Percentiles rank a stretch among this genome's conserved stretches.
These are phyloP conservation scores for Zosterops lateralis DNA, from an alignment of 2,113 vertebrate genomes.

Conservation along the genomic window DNA sequence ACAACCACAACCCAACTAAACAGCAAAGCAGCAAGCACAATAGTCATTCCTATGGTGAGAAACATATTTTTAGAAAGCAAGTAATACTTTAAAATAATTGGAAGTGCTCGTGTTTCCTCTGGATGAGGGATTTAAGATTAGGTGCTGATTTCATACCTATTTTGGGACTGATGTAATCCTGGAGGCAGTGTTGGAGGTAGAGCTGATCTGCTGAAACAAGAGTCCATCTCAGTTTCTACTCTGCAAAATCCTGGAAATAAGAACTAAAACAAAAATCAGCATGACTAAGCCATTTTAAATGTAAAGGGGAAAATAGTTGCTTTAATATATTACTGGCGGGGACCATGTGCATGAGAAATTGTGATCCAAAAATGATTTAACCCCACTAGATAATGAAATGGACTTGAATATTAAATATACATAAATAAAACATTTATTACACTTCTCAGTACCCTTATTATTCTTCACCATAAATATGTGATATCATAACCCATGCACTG, in stretches of 20 bases:
- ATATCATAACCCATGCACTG: constrained; percentile 78
- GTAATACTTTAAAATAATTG: constrained; percentile 59
- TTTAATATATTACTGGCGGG: constrained; percentile 41
- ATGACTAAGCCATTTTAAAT: constrained; percentile 70
- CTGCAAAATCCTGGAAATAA: constrained; percentile 48
- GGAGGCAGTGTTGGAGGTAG: not conserved
- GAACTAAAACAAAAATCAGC: constrained; percentile 23
- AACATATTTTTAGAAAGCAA: constrained; percentile 54
- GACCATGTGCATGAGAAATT: constrained; percentile 36
- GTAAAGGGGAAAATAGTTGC: constrained; percentile 50
- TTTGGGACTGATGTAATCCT: constrained; percentile 35
- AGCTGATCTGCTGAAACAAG: not conserved
- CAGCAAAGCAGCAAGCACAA: not conserved
- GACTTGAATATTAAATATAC: constrained; percentile 72
- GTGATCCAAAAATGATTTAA: constrained; percentile 63
- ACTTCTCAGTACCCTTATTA: constrained; percentile 58
- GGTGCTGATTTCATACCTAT: constrained; percentile 47
- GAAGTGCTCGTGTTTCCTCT: constrained; percentile 60
- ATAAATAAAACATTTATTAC: constrained; percentile 75
- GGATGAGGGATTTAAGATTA: constrained; percentile 34
- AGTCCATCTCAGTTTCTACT: not conserved
- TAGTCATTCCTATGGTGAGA: constrained; percentile 51
- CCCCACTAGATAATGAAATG: constrained; percentile 70
- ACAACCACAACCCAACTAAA: too few species aligned
- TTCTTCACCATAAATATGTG: constrained; percentile 68